Evolutionary conservation across 1,140 invertebrate genomes (phyloP).

Genomic region (Caenorhabditis inopinata): DNA sequence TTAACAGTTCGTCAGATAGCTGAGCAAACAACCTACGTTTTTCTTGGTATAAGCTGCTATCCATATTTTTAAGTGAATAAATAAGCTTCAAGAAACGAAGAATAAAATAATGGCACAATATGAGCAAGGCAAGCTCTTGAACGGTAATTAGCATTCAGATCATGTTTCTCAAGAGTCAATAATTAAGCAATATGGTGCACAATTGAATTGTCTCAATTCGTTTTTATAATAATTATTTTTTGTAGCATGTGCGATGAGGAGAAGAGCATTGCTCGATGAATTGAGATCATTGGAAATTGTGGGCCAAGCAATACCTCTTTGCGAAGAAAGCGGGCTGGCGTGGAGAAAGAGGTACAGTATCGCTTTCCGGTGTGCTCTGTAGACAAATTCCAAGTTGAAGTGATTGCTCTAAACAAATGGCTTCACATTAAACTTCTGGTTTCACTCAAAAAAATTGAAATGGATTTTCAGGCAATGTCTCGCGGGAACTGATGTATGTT

Average conservation of each 20-base stretch:
- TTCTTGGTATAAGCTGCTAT: neutral
- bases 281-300: conserved; percentile 29
- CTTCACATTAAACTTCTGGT: too few species aligned
- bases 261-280: conserved; percentile 9
- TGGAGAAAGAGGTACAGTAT: conserved; percentile 13
- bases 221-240: neutral
- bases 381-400: too few species aligned
- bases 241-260: conserved; percentile 28
- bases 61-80: neutral
- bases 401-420: too few species aligned
- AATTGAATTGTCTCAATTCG: neutral
- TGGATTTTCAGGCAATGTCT: conserved; percentile 36
- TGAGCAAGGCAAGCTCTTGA: neutral
- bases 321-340: conserved; percentile 8
- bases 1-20: neutral
- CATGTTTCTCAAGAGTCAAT: neutral
- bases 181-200: conserved; percentile 7
- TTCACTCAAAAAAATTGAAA: too few species aligned
- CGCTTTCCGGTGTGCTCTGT: too few species aligned
- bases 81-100: too few species aligned
- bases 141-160: neutral
- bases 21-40: neutral
- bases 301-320: conserved; percentile 35
- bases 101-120: neutral
- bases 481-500: conserved; percentile 31